Conservation (phyloP, 2,113 vertebrate genomes). For the Apistogramma diplotaenia region DNA sequence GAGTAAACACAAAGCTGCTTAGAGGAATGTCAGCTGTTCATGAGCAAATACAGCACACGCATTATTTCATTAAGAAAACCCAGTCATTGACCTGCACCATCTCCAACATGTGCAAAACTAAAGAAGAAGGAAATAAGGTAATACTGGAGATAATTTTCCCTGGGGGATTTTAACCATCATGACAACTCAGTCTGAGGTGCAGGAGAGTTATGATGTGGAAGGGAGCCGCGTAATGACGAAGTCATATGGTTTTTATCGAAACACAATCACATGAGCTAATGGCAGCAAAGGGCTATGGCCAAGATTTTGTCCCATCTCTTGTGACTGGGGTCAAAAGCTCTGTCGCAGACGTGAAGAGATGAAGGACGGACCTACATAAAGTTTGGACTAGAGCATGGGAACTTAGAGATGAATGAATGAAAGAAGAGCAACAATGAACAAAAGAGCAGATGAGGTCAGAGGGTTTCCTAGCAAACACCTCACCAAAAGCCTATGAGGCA, state of each 20-base stretch:
- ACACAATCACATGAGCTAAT: conserved; percentile 65
- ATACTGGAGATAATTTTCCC: conserved; percentile 46
- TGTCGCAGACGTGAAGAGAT: conserved; percentile 13
- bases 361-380: background rate
- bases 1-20: conserved; percentile 48
- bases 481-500: background rate
- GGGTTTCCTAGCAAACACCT: conserved; percentile 9
- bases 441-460: background rate
- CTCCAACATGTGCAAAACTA: conserved; percentile 1
- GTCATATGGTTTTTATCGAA: conserved; percentile 70
- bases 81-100: background rate
- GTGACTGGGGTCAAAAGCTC: conserved; percentile 23
- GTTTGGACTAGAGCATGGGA: background rate
- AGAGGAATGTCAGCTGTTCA: conserved; percentile 48
- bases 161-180: conserved; percentile 38
- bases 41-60: conserved; percentile 1
- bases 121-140: conserved; percentile 42
- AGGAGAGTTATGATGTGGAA: conserved; percentile 35
- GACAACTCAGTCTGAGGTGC: conserved; percentile 29
- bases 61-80: conserved; percentile 21
- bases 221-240: conserved; percentile 24
- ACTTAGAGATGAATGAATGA: background rate
- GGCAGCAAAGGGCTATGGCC: conserved; percentile 29
- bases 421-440: background rate
- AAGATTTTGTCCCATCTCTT: conserved; percentile 50